phyloP scores from a whole-genome alignment of 1,140 invertebrate genomes.

The Drosophila athabasca region DNA sequence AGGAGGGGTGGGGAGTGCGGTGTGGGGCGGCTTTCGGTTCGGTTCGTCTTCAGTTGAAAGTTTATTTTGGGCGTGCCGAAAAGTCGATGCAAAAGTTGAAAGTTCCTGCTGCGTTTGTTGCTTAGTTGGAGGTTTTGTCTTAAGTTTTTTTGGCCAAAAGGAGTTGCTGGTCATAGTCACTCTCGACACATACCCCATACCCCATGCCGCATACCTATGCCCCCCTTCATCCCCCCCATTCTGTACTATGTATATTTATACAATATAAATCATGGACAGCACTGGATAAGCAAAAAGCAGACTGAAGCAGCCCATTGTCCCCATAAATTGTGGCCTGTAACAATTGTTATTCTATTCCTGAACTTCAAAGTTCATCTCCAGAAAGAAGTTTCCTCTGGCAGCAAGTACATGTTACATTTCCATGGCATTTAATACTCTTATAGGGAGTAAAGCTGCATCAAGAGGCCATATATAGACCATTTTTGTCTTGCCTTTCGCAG shows the following conservation, averaged over 20 bases:
- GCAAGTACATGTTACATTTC: too few species aligned
- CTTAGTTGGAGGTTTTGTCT: conserved; percentile 64
- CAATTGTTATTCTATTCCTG: conserved; percentile 75
- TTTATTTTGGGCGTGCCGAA: conserved; percentile 64
- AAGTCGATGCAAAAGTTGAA: conserved; percentile 65
- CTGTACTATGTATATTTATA: conserved; percentile 19
- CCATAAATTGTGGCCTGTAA: conserved; percentile 61
- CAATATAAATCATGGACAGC: conserved; percentile 63
- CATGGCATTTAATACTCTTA: neutral
- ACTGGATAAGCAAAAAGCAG: conserved; percentile 40
- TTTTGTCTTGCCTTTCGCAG: too few species aligned
- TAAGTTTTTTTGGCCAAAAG: conserved; percentile 50
- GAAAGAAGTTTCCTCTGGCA: conserved; percentile 8
- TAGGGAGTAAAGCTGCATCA: too few species aligned
- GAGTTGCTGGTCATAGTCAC: conserved; percentile 6
- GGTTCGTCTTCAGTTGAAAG: conserved; percentile 30
- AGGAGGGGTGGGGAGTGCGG: neutral
- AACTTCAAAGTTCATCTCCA: conserved; percentile 35
- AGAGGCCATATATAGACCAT: too few species aligned
- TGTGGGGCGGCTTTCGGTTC: too few species aligned
- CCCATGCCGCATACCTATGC: conserved; percentile 3
- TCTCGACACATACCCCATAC: conserved; percentile 8
- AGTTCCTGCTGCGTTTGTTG: conserved; percentile 55
- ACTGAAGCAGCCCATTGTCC: conserved; percentile 24
- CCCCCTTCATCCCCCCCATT: too few species aligned